These are phyloP conservation scores for Sebastes trivittatus DNA, from an alignment of 2,797 vertebrate species.

Conservation along the genomic window DNA sequence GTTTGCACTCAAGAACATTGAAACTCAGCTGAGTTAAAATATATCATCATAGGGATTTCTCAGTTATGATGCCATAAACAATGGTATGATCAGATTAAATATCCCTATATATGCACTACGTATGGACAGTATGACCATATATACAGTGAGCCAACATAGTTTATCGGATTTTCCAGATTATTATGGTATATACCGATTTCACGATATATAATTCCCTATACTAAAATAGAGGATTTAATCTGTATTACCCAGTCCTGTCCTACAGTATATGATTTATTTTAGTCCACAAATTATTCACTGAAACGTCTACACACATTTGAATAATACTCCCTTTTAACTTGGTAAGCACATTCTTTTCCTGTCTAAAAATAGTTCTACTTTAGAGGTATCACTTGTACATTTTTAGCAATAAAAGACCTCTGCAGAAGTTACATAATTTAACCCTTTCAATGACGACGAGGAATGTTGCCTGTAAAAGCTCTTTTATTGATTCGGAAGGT, in stretches of 20 bases:
- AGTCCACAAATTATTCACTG: background rate
- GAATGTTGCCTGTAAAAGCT: background rate
- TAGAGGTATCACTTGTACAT: background rate
- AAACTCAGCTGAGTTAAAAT: background rate
- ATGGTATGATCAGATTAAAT: too few relatives aligned
- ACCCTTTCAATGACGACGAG: background rate
- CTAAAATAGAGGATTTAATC: too few relatives aligned
- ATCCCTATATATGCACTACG: background rate
- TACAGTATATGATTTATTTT: background rate
- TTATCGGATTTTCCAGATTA: background rate
- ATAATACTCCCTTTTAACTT: background rate
- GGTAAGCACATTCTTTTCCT: background rate
- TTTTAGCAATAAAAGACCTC: conserved; percentile 12
- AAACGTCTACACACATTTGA: background rate
- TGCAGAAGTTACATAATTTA: conserved; percentile 13
- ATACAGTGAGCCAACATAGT: background rate
- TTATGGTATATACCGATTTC: too few relatives aligned
- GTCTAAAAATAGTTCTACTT: background rate
- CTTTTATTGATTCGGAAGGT: background rate
- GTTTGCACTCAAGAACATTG: background rate
- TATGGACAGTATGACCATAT: background rate
- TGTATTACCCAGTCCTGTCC: background rate
- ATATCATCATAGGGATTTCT: background rate
- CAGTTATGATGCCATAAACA: background rate
- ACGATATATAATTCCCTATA: too few relatives aligned